phyloP scores from a whole-genome alignment of 2,888 invertebrate species.

The Mechanitis mazaeus region DNA sequence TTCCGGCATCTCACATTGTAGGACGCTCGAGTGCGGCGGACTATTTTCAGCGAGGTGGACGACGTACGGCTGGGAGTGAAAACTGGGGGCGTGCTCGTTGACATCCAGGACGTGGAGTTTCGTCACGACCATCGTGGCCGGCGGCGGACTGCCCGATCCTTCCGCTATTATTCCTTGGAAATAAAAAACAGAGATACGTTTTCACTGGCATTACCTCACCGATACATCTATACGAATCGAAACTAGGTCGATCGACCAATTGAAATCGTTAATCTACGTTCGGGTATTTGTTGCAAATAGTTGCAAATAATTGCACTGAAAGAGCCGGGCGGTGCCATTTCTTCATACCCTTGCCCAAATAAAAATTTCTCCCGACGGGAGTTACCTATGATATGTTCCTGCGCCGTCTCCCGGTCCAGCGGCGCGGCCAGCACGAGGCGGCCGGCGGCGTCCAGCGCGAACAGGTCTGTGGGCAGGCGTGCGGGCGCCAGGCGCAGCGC shows the following conservation, averaged over 20 bases:
- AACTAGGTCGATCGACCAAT: too few relatives aligned
- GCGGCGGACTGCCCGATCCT: slow-evolving; percentile 64
- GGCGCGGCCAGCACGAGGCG: slow-evolving; percentile 84
- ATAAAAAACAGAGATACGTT: neutral
- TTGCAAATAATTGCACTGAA: too few relatives aligned
- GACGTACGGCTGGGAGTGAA: slow-evolving; percentile 89
- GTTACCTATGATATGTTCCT: slow-evolving; percentile 81
- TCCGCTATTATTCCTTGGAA: slow-evolving; percentile 56
- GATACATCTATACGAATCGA: too few relatives aligned
- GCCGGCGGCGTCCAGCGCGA: slow-evolving; percentile 83
- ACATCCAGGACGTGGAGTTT: slow-evolving; percentile 89
- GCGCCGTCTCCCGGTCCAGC: slow-evolving; percentile 84
- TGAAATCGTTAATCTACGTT: too few relatives aligned
- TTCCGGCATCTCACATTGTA: slow-evolving; percentile 76
- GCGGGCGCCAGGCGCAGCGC: slow-evolving; percentile 30
- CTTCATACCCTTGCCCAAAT: neutral
- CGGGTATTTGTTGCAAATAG: too few relatives aligned
- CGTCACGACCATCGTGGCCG: slow-evolving; percentile 83
- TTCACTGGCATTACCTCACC: too few relatives aligned
- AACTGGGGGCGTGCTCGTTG: slow-evolving; percentile 92
- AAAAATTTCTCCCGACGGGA: neutral
- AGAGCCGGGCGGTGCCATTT: too few relatives aligned
- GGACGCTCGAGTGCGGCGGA: slow-evolving; percentile 84
- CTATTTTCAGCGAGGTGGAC: slow-evolving; percentile 89
- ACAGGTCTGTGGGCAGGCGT: slow-evolving; percentile 45